Evolutionary conservation across 2,797 vertebrate genomes (phyloP), one percentile per base, ranked within the genome.

Genomic region (Threskiornis aethiopicus): DNA sequence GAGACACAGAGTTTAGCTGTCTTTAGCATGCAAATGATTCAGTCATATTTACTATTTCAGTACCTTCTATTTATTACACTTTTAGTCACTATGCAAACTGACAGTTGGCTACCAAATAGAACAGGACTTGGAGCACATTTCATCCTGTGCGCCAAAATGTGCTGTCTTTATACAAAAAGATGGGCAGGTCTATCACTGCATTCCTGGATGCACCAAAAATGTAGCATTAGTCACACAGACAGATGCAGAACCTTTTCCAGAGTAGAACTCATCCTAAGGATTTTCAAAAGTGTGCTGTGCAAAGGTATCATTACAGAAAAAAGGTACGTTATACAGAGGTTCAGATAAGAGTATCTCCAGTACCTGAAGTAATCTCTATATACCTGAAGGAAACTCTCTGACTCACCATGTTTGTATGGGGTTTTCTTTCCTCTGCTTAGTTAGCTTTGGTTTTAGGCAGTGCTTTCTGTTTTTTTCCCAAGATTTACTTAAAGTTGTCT

Each of bases 1-100:
- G 13, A 18, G 11, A 42, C 9, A 46, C 0, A 1, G 13, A 1
- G 2, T 35, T 90, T 73, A 39, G 28, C 28, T 78, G 16, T 26
- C 66, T 79, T 84, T 80, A 47, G 9, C 13, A 35, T 4, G 2
- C 20, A 46, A 75, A 18, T 21, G 41, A 73, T 39, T 84, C n/a
- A 41, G 21, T 16, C 16, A 20, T 46, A 25, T 67, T 86, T 73
- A 31, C 51, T 13, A 35, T 39, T 71, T 3, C 71, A 21, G 10
- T 37, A 29, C n/a, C 4, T 76, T 84, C 18, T 41, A n/a, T 57
- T 67, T 44, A 61, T 57, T 64, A 14, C 21, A 65, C 4, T 65
- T 87, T 44, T 67, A 52, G 39, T 58, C 33, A 47, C 51, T n/a
- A 20, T 33, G 44, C 39, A 79, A 47, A 46, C 39, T 82, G 81